phyloP scores from a whole-genome alignment of 2,113 vertebrate genomes.

The Chelonoidis abingdonii region DNA sequence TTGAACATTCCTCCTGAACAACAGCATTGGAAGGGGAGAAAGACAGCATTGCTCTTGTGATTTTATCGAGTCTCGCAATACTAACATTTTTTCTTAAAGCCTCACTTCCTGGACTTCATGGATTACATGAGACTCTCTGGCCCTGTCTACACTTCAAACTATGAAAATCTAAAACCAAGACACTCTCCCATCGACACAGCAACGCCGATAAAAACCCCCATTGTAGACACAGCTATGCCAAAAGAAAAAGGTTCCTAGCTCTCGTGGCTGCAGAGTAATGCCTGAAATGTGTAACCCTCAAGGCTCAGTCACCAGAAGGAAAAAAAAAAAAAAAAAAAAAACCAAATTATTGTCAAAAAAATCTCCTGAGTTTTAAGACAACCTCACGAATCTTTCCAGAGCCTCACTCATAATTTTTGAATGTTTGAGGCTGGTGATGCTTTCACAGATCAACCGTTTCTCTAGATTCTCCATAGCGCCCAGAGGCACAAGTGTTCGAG shows the following conservation, averaged over 20 bases:
- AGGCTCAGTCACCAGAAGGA: too few species aligned
- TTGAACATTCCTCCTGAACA: rapidly evolving
- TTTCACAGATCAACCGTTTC: too few species aligned
- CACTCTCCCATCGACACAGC: neutral
- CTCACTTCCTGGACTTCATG: neutral
- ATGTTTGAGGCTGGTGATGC: neutral
- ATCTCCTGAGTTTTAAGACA: neutral
- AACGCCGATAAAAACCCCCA: neutral
- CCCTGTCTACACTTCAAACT: neutral
- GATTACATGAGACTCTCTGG: neutral
- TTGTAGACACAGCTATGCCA: neutral
- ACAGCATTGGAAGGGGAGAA: neutral
- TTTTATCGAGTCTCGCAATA: rapidly evolving
- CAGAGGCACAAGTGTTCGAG: neutral
- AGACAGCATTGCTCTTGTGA: neutral
- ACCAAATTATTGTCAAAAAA: neutral
- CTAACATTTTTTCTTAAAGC: rapidly evolving
- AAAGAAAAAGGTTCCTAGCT: too few species aligned
- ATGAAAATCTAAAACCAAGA: neutral
- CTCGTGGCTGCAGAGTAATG: too few species aligned
- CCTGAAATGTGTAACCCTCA: too few species aligned
- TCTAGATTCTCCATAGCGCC: slow-evolving; percentile 37
- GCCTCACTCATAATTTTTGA: neutral
- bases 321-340: too few species aligned
- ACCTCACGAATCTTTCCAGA: neutral